phyloP scores from a whole-genome alignment of 2,888 invertebrate species.

The Lasioglossum marginatum region DNA sequence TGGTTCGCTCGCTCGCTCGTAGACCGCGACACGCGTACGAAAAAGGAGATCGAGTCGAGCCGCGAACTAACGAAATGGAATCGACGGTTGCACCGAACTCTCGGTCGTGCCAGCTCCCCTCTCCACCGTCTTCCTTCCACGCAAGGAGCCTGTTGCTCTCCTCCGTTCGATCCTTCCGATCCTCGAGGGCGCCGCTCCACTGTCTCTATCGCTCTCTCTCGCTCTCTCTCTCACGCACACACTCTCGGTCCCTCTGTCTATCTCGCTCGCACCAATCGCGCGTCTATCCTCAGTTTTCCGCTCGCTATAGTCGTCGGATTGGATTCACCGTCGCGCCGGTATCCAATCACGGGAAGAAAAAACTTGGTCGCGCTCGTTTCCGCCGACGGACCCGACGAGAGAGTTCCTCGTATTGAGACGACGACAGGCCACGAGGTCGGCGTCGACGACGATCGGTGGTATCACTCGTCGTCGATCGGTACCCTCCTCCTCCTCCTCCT shows the following conservation, averaged over 20 bases:
- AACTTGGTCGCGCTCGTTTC: constrained; percentile 31
- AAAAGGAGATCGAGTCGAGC: constrained; percentile 61
- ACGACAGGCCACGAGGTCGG: constrained; percentile 10
- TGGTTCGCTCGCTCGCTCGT: constrained; percentile 39
- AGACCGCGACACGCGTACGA: constrained; percentile 49
- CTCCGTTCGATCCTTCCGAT: constrained; percentile 68
- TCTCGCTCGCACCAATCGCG: neutral
- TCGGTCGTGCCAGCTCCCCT: constrained; percentile 56
- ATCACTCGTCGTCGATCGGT: neutral
- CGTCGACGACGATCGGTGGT: constrained; percentile 4
- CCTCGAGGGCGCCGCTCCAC: constrained; percentile 46
- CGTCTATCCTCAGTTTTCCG: neutral
- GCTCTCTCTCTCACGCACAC: neutral
- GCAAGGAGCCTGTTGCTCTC: constrained; percentile 74
- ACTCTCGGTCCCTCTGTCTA: neutral
- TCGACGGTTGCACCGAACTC: constrained; percentile 70
- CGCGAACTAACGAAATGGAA: constrained; percentile 63
- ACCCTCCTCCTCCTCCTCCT: neutral
- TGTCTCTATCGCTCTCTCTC: neutral
- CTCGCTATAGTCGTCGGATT: constrained; percentile 2
- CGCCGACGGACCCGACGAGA: constrained; percentile 19
- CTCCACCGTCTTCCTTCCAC: constrained; percentile 63
- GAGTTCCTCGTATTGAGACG: constrained; percentile 12
- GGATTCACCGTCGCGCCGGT: constrained; percentile 21
- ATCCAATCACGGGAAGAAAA: neutral